Evolutionary conservation across 2,113 vertebrate species (phyloP).

Genomic region (Jacana jacana): DNA sequence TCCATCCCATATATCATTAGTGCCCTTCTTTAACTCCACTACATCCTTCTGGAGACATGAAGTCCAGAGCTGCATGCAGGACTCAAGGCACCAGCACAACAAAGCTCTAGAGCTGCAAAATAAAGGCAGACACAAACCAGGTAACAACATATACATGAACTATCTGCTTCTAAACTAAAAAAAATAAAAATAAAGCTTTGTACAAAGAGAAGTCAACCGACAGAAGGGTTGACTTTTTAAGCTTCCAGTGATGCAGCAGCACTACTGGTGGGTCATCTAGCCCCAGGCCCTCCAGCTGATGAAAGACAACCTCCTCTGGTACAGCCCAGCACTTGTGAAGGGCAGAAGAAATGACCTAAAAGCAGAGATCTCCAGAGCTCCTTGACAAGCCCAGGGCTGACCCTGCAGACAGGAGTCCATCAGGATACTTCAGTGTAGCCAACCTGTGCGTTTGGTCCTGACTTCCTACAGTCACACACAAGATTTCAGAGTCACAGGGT

Average conservation of each 20-base stretch:
- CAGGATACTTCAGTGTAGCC: not conserved
- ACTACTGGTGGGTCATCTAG: too few species aligned
- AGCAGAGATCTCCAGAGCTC: accelerated
- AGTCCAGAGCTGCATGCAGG: not conserved
- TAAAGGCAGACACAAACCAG: not conserved
- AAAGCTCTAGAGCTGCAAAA: constrained; percentile 18
- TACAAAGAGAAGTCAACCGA: not conserved
- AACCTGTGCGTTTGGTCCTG: too few species aligned
- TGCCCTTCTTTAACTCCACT: not conserved
- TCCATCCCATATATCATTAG: not conserved
- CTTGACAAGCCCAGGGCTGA: not conserved
- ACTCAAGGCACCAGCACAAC: not conserved
- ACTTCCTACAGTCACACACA: not conserved
- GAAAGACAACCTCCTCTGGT: not conserved
- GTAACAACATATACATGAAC: too few species aligned
- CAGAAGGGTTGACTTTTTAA: not conserved
- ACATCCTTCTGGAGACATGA: not conserved
- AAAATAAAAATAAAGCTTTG: too few species aligned
- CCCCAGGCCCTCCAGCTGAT: not conserved
- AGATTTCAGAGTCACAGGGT: too few species aligned
- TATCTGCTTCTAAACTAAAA: not conserved
- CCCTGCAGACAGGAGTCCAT: accelerated
- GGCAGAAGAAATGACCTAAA: not conserved
- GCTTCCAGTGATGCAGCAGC: not conserved
- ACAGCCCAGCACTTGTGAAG: not conserved